A percentile compares a stretch with the other conserved stretches of the same genome.
Conservation (phyloP, 2,797 vertebrate genomes). For the Tragopan temminckii region DNA sequence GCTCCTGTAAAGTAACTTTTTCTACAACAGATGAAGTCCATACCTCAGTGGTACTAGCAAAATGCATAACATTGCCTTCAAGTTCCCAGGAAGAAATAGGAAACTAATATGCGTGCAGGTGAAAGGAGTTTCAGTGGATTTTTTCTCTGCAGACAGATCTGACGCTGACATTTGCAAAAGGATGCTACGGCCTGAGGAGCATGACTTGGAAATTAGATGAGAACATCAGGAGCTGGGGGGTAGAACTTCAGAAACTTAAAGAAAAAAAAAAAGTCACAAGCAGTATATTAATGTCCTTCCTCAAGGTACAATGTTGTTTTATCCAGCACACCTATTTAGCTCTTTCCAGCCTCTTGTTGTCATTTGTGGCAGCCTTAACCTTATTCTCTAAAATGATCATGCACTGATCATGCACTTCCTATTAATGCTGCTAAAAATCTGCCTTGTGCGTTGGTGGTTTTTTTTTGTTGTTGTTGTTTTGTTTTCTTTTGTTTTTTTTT, state of each 20-base stretch:
- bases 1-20: background rate
- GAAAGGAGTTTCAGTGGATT: background rate
- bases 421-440: background rate
- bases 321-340: background rate
- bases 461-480: background rate
- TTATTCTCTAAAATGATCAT: background rate
- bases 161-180: constrained; percentile 2
- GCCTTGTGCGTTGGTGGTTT: fast-evolving
- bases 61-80: background rate
- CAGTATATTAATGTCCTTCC: constrained; percentile 40
- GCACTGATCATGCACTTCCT: background rate
- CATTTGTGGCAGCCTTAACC: constrained; percentile 29
- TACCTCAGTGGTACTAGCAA: background rate
- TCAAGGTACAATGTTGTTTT: background rate
- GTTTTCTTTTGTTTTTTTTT: too few species aligned
- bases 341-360: background rate
- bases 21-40: background rate
- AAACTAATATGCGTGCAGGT: background rate
- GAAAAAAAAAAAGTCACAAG: background rate
- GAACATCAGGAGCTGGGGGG: constrained; percentile 17
- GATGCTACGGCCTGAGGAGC: constrained; percentile 18
- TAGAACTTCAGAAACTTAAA: background rate
- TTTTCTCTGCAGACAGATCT: constrained; percentile 13
- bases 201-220: constrained; percentile 53
- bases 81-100: background rate